Evolutionary conservation across 2,888 invertebrate genomes (phyloP).

Genomic region (Brachyptera putata): DNA sequence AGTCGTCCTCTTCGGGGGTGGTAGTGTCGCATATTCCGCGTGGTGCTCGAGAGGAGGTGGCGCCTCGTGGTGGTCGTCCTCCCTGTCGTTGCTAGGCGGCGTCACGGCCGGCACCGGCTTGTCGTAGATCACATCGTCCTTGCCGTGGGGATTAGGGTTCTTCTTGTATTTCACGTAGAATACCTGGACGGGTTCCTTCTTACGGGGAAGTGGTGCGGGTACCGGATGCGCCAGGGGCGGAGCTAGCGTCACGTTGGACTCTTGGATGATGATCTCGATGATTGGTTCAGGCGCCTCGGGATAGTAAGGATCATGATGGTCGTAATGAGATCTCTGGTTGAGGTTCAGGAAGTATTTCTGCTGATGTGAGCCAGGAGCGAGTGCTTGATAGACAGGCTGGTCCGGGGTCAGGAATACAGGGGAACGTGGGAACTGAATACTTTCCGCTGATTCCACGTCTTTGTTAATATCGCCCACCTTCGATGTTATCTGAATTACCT

Average conservation of each 20-base stretch:
- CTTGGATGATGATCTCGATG: conserved; percentile 87
- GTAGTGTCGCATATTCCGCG: conserved; percentile 39
- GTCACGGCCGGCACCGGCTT: conserved; percentile 75
- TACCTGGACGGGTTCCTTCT: conserved; percentile 81
- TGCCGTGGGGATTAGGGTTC: conserved; percentile 58
- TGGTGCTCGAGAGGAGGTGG: conserved; percentile 24
- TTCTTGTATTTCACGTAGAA: conserved; percentile 90
- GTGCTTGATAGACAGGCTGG: conserved; percentile 33
- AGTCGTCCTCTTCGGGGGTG: conserved; percentile 61
- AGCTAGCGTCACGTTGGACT: conserved; percentile 77
- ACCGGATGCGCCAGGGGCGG: conserved; percentile 51
- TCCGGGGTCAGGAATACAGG: conserved; percentile 12
- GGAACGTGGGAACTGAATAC: conserved; percentile 8
- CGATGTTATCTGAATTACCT: not conserved
- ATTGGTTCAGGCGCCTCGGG: conserved; percentile 74
- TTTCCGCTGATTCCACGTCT: conserved; percentile 10
- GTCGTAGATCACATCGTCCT: conserved; percentile 65
- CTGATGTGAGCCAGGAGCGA: conserved; percentile 40
- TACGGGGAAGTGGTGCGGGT: conserved; percentile 45
- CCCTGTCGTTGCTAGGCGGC: conserved; percentile 62
- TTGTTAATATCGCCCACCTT: not conserved
- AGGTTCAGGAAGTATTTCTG: conserved; percentile 47
- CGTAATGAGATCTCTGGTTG: conserved; percentile 25
- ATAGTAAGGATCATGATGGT: conserved; percentile 32
- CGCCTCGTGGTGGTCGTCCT: conserved; percentile 46